Conservation (phyloP, 2,113 vertebrate species). For the Tonatia bakeri region DNA sequence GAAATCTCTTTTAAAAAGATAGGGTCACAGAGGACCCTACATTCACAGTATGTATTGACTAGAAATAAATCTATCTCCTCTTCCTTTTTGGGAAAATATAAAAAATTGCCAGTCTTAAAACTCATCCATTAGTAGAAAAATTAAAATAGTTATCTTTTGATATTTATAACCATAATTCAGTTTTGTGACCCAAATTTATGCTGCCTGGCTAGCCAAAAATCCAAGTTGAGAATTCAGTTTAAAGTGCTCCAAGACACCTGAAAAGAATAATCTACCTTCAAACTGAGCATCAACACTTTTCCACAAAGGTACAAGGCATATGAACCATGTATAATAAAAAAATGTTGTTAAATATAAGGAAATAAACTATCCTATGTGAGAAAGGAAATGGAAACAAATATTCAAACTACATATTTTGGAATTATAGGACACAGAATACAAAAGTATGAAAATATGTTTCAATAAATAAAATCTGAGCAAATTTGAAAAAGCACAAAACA, state of each 20-base stretch:
- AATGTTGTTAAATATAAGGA: not conserved
- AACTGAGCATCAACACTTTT: not conserved
- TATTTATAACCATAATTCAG: not conserved
- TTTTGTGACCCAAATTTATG: not conserved
- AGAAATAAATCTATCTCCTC: not conserved
- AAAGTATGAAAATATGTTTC: not conserved
- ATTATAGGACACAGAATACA: not conserved
- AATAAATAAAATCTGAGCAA: not conserved
- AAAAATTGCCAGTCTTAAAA: not conserved
- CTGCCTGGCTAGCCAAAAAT: not conserved
- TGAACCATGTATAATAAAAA: not conserved
- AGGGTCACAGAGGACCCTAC: not conserved
- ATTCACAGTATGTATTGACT: not conserved
- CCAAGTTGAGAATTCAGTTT: not conserved
- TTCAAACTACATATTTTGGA: not conserved
- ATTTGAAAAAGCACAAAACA: conserved; percentile 15
- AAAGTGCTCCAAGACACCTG: not conserved
- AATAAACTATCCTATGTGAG: not conserved
- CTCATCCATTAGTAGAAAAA: not conserved
- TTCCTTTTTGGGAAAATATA: not conserved
- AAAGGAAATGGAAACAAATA: not conserved
- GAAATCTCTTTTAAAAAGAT: not conserved
- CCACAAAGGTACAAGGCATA: not conserved
- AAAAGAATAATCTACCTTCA: not conserved
- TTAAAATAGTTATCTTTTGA: not conserved